Evolutionary conservation across 2,888 invertebrate genomes (phyloP), one percentile per base, ranked within the genome.

Genomic region (Autographa pulchrina): DNA sequence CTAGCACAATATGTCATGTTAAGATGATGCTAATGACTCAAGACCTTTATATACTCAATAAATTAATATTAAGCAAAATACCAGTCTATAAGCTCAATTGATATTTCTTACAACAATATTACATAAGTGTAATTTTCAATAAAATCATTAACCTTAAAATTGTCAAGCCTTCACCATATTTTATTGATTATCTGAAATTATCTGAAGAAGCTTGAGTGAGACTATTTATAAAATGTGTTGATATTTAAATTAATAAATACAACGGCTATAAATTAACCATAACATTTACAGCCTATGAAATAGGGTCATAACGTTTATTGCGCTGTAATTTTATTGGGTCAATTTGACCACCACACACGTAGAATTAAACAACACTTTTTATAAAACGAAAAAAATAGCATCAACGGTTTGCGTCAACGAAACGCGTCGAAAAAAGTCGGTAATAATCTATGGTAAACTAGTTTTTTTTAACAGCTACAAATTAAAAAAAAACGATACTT

Each of bases 341-440:
- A 38, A 11, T 38, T 38, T 38, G 11, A 38, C 38, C 38, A 9
- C 8, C 38, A 38, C 9, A 35, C 6, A 35, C 35, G 11, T 38
- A 11, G 11, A 38, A 38, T 38, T 11, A n/a, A n/a, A n/a, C n/a
- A 54, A 35, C 62, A 62, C 43, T 68, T 66, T 67, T 65, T 18
- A 14, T 59, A 14, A n/a, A 13, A 60, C 63, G 25, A 38, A 38
- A 9, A 65, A 76, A 75, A 70, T 65, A 63, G 25, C 25, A 11
- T 60, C n/a, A 78, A 69, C 68, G 66, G 65, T 74, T 68, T 81
- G 82, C 82, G 68, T 65, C 68, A 80, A 52, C 70, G 69, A 72
- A 86, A 75, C 68, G 61, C 41, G 59, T 60, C 68, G 72, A 73
- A 62, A 62, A 78, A 84, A 78, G 75, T 68, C 73, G 70, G n/a